A percentile compares a stretch with the other conserved stretches of the same genome.
phyloP scores from a whole-genome alignment of 2,113 vertebrate species.

The Telmatochromis sp. region DNA sequence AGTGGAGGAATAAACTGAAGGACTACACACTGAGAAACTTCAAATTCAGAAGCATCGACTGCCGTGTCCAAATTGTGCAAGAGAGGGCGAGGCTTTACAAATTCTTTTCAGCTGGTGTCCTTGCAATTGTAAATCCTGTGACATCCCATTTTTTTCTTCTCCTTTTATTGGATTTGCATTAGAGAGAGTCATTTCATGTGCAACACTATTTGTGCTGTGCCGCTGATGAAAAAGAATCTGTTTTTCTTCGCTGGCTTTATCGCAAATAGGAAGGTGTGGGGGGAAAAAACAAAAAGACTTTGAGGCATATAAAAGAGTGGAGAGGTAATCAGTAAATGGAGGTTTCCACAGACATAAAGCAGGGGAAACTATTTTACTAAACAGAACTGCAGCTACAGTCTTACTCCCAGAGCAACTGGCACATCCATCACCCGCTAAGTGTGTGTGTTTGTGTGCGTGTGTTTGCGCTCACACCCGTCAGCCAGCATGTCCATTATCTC shows the following conservation, averaged over 20 bases:
- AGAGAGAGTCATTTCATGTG: background rate
- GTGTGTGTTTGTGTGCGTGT: background rate
- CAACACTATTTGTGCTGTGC: background rate
- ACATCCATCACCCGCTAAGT: slow-evolving; percentile 17
- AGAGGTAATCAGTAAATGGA: slow-evolving; percentile 44
- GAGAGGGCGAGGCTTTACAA: background rate
- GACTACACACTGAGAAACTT: background rate
- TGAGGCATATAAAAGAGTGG: background rate
- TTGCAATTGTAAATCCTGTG: background rate
- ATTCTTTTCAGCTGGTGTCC: background rate
- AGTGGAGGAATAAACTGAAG: background rate
- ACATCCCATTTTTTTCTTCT: background rate
- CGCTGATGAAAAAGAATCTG: background rate
- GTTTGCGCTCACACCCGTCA: background rate
- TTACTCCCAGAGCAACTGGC: background rate
- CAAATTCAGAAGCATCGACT: background rate
- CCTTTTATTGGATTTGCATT: background rate
- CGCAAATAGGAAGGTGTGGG: background rate
- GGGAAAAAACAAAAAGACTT: background rate
- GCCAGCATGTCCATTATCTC: slow-evolving; percentile 43
- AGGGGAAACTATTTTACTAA: slow-evolving; percentile 23
- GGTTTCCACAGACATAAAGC: slow-evolving; percentile 29
- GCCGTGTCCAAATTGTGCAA: background rate
- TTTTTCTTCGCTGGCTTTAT: background rate
- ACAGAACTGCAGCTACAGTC: slow-evolving; percentile 26